Conservation (phyloP, 2,113 vertebrate genomes). For the Ailuropoda melanoleuca region DNA sequence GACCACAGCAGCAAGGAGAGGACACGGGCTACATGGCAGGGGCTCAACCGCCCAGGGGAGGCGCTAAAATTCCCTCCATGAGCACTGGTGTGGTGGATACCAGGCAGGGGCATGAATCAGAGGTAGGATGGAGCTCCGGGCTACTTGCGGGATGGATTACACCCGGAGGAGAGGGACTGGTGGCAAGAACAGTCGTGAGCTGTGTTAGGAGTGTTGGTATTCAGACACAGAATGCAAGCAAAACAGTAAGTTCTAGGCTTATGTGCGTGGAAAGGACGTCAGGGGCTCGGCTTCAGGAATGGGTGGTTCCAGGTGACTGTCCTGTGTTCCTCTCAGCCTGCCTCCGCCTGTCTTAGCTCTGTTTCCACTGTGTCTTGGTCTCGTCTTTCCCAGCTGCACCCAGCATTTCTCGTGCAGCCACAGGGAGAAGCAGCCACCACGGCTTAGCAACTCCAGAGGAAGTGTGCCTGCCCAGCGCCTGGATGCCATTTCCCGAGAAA, state of each 20-base stretch:
- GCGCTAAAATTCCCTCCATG: background rate
- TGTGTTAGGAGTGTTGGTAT: background rate
- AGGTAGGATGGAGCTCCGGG: background rate
- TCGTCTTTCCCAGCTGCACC: background rate
- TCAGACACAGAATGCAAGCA: background rate
- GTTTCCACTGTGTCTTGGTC: background rate
- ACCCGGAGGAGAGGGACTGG: background rate
- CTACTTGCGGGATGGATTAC: background rate
- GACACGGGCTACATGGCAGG: fast-evolving
- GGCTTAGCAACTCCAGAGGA: background rate
- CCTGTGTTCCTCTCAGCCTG: background rate
- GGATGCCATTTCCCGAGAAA: background rate
- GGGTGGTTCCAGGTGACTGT: background rate
- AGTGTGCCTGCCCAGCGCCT: background rate
- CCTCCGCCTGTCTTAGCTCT: background rate
- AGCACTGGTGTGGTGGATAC: background rate
- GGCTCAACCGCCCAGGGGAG: no score
- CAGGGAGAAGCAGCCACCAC: background rate
- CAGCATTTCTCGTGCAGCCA: background rate
- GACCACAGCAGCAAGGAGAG: background rate
- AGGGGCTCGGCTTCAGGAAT: background rate
- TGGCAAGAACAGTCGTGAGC: background rate
- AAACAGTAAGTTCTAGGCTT: background rate
- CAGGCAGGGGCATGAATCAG: background rate
- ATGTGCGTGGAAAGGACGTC: background rate